Percentiles rank a stretch among this genome's conserved stretches.
Evolutionary conservation across 2,888 invertebrate genomes (phyloP).

Genomic region (Dione vanillae): DNA sequence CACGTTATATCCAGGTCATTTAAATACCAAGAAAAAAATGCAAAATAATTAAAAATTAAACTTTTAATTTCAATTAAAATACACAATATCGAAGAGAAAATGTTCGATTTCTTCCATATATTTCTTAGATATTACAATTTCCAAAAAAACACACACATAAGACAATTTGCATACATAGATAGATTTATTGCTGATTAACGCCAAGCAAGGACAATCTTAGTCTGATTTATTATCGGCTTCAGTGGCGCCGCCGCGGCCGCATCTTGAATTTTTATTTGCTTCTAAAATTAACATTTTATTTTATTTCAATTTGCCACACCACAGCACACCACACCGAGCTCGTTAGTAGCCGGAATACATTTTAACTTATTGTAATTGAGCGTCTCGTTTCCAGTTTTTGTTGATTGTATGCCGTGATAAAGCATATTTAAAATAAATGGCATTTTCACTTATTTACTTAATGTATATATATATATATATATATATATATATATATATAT

Average conservation of each 20-base stretch:
- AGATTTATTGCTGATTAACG: conserved; percentile 36
- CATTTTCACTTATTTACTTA: not conserved
- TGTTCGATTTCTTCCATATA: too few relatives aligned
- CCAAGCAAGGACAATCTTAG: conserved; percentile 33
- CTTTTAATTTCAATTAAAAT: too few relatives aligned
- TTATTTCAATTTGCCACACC: conserved; percentile 51
- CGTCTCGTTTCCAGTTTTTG: conserved; percentile 31
- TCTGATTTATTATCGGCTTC: conserved; percentile 48
- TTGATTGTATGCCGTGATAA: conserved; percentile 22
- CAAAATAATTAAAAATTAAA: too few relatives aligned
- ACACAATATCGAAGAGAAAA: too few relatives aligned
- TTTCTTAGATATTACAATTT: not conserved
- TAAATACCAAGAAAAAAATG: too few relatives aligned
- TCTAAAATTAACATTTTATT: conserved; percentile 56
- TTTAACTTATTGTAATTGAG: conserved; percentile 45
- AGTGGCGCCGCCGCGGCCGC: conserved; percentile 59
- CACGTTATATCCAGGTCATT: too few relatives aligned
- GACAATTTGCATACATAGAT: conserved; percentile 22
- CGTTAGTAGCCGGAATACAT: conserved; percentile 39
- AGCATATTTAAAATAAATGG: not conserved
- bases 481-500: too few relatives aligned
- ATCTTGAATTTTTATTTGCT: conserved; percentile 55
- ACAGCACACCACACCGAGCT: conserved; percentile 40
- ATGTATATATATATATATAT: conserved; percentile 1
- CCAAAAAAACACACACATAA: not conserved